Conservation (phyloP, 1,140 invertebrate species). For the Caenorhabditis inopinata region DNA sequence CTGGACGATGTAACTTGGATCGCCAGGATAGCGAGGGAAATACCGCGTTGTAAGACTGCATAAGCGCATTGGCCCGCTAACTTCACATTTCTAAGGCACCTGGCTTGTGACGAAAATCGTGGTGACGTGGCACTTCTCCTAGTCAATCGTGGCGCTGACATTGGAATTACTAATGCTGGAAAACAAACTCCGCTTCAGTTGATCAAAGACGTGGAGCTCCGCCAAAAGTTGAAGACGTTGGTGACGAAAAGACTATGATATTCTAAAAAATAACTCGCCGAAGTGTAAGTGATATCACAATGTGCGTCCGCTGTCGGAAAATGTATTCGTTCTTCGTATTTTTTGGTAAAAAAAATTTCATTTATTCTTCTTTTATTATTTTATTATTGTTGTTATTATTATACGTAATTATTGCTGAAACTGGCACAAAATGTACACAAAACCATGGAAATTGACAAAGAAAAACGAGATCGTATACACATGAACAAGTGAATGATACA, state of each 20-base stretch:
- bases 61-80: no score
- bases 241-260: not conserved
- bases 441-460: no score
- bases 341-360: no score
- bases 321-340: no score
- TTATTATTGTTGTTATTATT: no score
- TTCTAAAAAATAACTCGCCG: not conserved
- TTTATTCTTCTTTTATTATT: no score
- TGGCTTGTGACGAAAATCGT: conserved; percentile 46
- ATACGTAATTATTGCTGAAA: no score
- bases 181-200: conserved; percentile 39
- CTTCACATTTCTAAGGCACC: conserved; percentile 40
- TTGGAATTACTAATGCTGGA: conserved; percentile 30
- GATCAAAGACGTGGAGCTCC: not conserved
- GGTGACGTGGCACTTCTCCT: conserved; percentile 43
- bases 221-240: conserved; percentile 15
- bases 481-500: conserved; percentile 9
- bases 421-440: no score
- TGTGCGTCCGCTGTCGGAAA: no score
- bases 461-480: not conserved
- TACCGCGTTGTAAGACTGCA: conserved; percentile 73
- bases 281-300: not conserved
- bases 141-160: conserved; percentile 33
- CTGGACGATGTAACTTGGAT: conserved; percentile 67
- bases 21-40: conserved; percentile 74